phyloP scores from a whole-genome alignment of 2,797 vertebrate genomes.

The Epinephelus coioides region DNA sequence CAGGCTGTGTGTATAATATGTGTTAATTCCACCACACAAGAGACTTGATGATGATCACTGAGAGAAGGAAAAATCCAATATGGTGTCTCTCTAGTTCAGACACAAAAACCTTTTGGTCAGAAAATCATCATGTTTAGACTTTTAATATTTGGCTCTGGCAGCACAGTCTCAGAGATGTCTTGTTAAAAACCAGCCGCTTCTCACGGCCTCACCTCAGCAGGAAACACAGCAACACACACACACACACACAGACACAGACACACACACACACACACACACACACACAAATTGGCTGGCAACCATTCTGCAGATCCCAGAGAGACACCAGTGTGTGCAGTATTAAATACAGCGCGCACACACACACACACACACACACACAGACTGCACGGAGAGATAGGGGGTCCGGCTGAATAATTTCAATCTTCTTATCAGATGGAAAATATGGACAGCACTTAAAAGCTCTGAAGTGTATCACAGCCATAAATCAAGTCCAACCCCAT shows the following conservation, averaged over 20 bases:
- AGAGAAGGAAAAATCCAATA: no score
- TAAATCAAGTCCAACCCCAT: constrained; percentile 75
- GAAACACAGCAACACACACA: no score
- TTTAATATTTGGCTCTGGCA: no score
- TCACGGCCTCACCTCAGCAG: no score
- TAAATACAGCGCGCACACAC: constrained; percentile 9
- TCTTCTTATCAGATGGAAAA: constrained; percentile 80
- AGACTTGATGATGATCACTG: no score
- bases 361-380: constrained; percentile 12
- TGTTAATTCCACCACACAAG: no score
- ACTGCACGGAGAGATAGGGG: constrained; percentile 41
- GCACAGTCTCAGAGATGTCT: no score
- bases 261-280: constrained; percentile 8
- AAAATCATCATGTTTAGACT: no score
- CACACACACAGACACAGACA: constrained; percentile 5
- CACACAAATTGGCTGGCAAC: background rate
- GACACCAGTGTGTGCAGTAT: background rate
- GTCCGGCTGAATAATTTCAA: constrained; percentile 73
- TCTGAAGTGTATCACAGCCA: constrained; percentile 76
- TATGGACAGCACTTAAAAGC: constrained; percentile 80
- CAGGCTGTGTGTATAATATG: no score
- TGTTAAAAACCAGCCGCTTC: no score
- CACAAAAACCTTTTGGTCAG: no score
- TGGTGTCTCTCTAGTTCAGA: no score
- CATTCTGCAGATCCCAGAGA: background rate